Conservation (phyloP, 92 coral and sea anemone species). For the Isaurus tuberculatus region DNA sequence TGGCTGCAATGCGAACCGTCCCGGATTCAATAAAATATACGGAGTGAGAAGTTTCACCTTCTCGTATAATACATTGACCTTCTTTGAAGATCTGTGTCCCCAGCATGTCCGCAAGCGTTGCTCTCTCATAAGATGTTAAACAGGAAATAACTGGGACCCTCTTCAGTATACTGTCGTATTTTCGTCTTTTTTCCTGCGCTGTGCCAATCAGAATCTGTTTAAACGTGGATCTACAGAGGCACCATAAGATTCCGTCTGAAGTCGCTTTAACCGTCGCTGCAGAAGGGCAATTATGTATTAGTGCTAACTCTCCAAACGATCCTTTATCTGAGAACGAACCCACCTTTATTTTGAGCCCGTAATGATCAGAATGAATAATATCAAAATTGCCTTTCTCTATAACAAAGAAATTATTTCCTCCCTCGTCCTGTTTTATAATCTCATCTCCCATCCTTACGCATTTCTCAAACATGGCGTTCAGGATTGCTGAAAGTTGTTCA, state of each 20-base stretch:
- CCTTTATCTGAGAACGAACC: constrained; percentile 57
- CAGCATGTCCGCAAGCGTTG: constrained; percentile 59
- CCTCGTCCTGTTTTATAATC: constrained; percentile 61
- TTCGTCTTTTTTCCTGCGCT: constrained; percentile 58
- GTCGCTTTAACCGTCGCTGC: constrained; percentile 59
- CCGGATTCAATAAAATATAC: constrained; percentile 68
- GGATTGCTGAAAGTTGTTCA: constrained; percentile 55
- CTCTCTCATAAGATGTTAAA: constrained; percentile 63
- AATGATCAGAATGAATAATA: constrained; percentile 43
- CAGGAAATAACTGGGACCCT: constrained; percentile 53
- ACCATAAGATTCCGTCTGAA: constrained; percentile 60
- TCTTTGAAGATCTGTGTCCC: constrained; percentile 55
- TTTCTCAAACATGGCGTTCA: constrained; percentile 68
- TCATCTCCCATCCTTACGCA: constrained; percentile 50
- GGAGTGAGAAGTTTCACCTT: constrained; percentile 55
- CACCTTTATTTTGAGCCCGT: constrained; percentile 38
- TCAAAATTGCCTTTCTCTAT: constrained; percentile 65
- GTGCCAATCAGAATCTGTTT: constrained; percentile 64
- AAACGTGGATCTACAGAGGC: constrained; percentile 60
- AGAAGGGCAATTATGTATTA: constrained; percentile 70
- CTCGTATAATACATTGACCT: constrained; percentile 56
- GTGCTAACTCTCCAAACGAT: constrained; percentile 65
- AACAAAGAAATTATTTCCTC: constrained; percentile 66
- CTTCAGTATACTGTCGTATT: constrained; percentile 57
- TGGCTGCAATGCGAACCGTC: constrained; percentile 48